Evolutionary conservation across 1,140 invertebrate genomes (phyloP), one percentile per base, ranked within the genome.

Genomic region (Pollicipes pollicipes): DNA sequence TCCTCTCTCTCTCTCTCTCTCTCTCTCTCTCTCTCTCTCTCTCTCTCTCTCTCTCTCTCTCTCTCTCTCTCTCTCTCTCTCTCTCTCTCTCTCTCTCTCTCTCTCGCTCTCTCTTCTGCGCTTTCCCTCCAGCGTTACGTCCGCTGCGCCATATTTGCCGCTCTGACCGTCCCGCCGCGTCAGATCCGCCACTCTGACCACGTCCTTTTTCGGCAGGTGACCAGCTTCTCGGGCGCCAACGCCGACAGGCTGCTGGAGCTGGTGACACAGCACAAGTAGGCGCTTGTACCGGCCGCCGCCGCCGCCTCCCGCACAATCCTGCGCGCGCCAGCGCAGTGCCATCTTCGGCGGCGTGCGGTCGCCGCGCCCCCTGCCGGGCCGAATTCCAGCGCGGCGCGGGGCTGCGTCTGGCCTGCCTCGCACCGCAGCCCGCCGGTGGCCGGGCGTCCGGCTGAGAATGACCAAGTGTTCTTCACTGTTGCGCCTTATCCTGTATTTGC

Each of bases 141-240:
- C n/a, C n/a, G n/a, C n/a, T n/a, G n/a, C n/a, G n/a, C n/a, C n/a
- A n/a, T n/a, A n/a, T n/a, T n/a, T n/a, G n/a, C n/a, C n/a, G n/a
- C n/a, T n/a, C n/a, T 30, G 31, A 13, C 63, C 17, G 31, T 27
- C 31, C 27, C n/a, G 63, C 21, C 70, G 3, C 31, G 63, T 4
- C 16, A 68, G 28, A 30, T 26, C 26, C 16, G 70, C 3, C 13
- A 72, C 13, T 32, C 30, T 66, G 35, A 70, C 17, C n/a, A n/a
- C 26, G 68, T 35, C 68, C 13, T 68, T 72, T 73, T 37, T 75
- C 76, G 75, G 70, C 69, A 78, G 77, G 75, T 91, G 32, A 85
- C 87, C 13, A 83, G 84, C 70, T 90, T 93, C 78, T 85, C 88
- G 72, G 92, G 92, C 28, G 90, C 90, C 45, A 93, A 90, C 78